Evolutionary conservation across 2,888 invertebrate genomes (phyloP).

Genomic region (Ashinkailepas kermadecensis): DNA sequence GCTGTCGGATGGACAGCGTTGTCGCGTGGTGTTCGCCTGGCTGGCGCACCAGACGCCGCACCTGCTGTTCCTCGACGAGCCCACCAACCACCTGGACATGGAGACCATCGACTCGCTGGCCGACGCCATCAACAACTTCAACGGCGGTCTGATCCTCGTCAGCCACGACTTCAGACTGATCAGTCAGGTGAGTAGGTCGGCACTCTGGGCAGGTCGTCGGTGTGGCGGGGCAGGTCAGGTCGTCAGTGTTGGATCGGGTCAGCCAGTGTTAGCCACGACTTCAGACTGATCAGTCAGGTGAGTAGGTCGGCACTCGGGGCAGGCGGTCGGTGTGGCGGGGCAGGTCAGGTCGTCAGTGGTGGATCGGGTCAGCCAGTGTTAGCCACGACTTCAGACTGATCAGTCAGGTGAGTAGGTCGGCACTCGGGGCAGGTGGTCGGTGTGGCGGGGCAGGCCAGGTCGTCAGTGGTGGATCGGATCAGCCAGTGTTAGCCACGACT

Average conservation of each 20-base stretch:
- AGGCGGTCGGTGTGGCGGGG: background rate
- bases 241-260: background rate
- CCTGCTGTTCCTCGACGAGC: constrained; percentile 55
- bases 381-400: constrained; percentile 99
- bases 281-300: constrained; percentile 96
- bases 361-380: constrained; percentile 49
- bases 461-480: too few species aligned
- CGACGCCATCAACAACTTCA: constrained; percentile 94
- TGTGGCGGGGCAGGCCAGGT: background rate
- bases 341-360: too few species aligned
- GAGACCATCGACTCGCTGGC: constrained; percentile 97
- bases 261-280: constrained; percentile 97
- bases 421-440: too few species aligned
- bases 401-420: constrained; percentile 65
- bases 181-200: constrained; percentile 65
- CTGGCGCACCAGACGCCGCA: constrained; percentile 69
- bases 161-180: constrained; percentile 99
- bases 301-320: constrained; percentile 27
- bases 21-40: constrained; percentile 98
- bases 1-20: constrained; percentile 94
- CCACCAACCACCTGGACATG: constrained; percentile 94
- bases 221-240: background rate
- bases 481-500: constrained; percentile 97
- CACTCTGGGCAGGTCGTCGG: too few species aligned
- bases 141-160: constrained; percentile 97